Conservation (phyloP, 2,113 vertebrate genomes). For the Apeltes quadracus region DNA sequence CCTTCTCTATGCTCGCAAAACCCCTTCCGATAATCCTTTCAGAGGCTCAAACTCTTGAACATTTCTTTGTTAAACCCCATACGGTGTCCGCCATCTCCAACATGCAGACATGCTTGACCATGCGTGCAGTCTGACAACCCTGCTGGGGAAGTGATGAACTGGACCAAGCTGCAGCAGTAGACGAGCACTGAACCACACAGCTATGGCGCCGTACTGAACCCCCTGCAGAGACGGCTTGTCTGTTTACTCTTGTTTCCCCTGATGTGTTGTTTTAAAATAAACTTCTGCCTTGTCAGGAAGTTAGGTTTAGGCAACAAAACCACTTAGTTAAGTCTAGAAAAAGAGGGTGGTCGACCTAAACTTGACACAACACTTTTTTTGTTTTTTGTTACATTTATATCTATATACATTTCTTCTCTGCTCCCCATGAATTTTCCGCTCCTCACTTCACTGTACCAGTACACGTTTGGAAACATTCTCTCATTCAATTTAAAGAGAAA, state of each 20-base stretch:
- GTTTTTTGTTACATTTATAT: too few relatives aligned
- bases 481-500: neutral
- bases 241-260: neutral
- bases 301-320: too few relatives aligned
- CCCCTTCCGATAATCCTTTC: neutral
- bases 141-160: neutral
- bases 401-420: neutral
- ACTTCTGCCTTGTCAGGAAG: too few relatives aligned
- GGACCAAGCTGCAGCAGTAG: neutral
- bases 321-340: too few relatives aligned
- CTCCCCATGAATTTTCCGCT: neutral
- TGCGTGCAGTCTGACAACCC: neutral
- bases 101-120: neutral
- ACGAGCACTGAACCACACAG: neutral
- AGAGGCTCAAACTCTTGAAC: conserved; percentile 2
- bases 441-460: neutral
- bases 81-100: conserved; percentile 10
- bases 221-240: neutral
- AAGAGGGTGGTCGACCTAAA: too few relatives aligned
- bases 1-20: neutral
- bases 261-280: too few relatives aligned
- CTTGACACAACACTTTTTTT: too few relatives aligned
- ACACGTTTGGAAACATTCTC: neutral
- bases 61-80: neutral
- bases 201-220: too few relatives aligned